Percentiles rank a stretch among this genome's conserved stretches.
phyloP scores from a whole-genome alignment of 1,140 invertebrate genomes.

The Doryteuthis pealeii region DNA sequence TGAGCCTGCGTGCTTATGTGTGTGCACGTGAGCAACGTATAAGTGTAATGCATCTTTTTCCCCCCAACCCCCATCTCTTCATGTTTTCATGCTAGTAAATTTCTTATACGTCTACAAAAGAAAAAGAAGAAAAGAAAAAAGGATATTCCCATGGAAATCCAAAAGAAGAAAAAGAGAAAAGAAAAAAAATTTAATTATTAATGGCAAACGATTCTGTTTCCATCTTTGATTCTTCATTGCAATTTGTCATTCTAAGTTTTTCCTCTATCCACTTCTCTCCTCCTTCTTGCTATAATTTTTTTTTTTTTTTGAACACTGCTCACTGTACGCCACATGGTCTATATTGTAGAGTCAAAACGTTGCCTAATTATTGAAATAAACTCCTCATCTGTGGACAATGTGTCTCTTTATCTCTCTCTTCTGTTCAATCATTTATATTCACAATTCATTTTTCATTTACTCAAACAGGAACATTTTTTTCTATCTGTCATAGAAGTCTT shows the following conservation, averaged over 20 bases:
- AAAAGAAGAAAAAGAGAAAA: too few relatives aligned
- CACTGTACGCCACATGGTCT: slow-evolving; percentile 3
- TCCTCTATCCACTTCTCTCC: not conserved
- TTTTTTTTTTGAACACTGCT: not conserved
- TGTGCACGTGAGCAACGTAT: not conserved
- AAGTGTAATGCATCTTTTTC: too few relatives aligned
- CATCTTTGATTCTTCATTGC: not conserved
- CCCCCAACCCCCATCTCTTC: not conserved
- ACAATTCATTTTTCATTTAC: too few relatives aligned
- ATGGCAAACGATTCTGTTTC: not conserved
- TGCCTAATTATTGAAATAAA: slow-evolving; percentile 8
- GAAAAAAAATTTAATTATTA: not conserved
- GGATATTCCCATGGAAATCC: too few relatives aligned
- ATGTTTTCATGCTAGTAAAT: not conserved
- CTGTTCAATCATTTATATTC: too few relatives aligned
- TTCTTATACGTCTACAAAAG: not conserved
- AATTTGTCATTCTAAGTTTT: not conserved
- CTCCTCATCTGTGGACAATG: too few relatives aligned
- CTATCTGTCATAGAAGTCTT: too few relatives aligned
- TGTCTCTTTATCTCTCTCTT: too few relatives aligned
- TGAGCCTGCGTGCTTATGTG: not conserved
- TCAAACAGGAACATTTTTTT: too few relatives aligned
- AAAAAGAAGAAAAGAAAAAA: too few relatives aligned
- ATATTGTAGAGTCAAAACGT: slow-evolving; percentile 8
- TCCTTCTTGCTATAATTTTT: too few relatives aligned